phyloP scores from a whole-genome alignment of 1,140 invertebrate species.

The Penaeus vannamei region DNA sequence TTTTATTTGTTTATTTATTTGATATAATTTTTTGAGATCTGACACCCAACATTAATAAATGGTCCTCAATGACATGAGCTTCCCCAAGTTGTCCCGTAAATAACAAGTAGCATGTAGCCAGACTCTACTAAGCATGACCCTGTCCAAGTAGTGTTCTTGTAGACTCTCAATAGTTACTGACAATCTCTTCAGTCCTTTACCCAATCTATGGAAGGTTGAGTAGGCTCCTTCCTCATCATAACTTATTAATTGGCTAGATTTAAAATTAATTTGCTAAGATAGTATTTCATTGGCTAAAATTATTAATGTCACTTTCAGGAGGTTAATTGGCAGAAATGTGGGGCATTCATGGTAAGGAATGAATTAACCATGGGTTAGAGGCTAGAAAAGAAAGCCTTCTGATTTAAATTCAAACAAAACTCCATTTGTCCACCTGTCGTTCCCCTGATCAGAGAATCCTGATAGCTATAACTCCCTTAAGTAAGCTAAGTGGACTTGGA shows the following conservation, averaged over 20 bases:
- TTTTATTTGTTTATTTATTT: conserved; percentile 38
- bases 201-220: conserved; percentile 47
- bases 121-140: conserved; percentile 60
- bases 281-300: conserved; percentile 47
- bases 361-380: conserved; percentile 55
- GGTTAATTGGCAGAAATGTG: conserved; percentile 23
- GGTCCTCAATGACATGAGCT: conserved; percentile 46
- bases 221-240: conserved; percentile 55
- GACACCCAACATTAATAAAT: conserved; percentile 38
- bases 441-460: conserved; percentile 54
- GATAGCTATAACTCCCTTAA: conserved; percentile 55
- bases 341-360: conserved; percentile 56
- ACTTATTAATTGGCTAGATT: conserved; percentile 46
- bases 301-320: conserved; percentile 61
- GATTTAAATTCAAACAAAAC: conserved; percentile 5
- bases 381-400: conserved; percentile 38
- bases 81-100: conserved; percentile 44
- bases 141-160: conserved; percentile 60
- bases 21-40: conserved; percentile 9
- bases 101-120: conserved; percentile 58
- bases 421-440: conserved; percentile 64
- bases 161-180: conserved; percentile 56
- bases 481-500: conserved; percentile 63
- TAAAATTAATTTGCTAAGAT: conserved; percentile 39
- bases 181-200: conserved; percentile 55